Percentiles rank a stretch among this genome's conserved stretches.
phyloP scores from a whole-genome alignment of 23 tunicate species.

The Trididemnum nubilum region DNA sequence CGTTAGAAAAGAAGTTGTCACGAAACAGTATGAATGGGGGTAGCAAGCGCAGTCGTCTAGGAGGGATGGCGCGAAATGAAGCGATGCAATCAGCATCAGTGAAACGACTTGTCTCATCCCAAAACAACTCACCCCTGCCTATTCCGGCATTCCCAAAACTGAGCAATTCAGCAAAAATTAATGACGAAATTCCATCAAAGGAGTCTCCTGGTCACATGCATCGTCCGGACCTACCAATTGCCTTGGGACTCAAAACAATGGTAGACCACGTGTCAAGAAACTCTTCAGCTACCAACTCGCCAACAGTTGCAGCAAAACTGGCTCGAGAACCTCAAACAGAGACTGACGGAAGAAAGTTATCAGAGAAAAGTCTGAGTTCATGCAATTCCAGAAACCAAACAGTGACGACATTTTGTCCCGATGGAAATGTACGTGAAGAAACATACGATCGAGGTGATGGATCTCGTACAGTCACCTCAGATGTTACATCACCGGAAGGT shows the following conservation, averaged over 20 bases:
- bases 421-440: constrained; percentile 37
- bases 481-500: too few relatives aligned
- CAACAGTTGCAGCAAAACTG: background rate
- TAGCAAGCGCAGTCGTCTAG: background rate
- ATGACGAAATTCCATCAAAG: background rate
- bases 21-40: background rate
- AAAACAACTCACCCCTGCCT: background rate
- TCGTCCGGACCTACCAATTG: background rate
- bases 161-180: background rate
- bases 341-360: background rate
- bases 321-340: background rate
- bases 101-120: background rate
- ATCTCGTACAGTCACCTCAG: background rate
- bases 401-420: constrained; percentile 34
- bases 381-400: constrained; percentile 12
- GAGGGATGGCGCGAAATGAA: background rate
- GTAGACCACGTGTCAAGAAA: background rate
- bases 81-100: background rate
- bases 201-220: background rate
- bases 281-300: background rate
- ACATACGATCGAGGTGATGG: constrained; percentile 29
- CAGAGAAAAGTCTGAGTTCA: background rate
- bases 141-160: background rate
- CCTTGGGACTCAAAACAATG: background rate
- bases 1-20: background rate